A percentile compares a stretch with the other conserved stretches of the same genome.
Conservation (phyloP, 2,113 vertebrate genomes). For the Halichoerus grypus region DNA sequence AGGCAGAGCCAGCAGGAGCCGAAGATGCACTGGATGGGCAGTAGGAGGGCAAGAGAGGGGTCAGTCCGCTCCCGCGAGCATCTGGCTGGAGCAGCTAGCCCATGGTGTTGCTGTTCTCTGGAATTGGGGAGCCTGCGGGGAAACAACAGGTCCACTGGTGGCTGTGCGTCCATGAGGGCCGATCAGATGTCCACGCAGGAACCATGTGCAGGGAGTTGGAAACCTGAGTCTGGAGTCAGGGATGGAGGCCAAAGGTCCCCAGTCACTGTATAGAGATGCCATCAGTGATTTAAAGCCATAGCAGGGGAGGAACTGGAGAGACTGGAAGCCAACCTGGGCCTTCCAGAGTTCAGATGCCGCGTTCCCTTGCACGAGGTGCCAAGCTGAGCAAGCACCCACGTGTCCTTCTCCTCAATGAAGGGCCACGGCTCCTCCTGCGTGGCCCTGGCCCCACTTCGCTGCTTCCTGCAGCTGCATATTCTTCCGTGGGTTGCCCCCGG, state of each 20-base stretch:
- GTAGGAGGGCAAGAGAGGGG: not conserved
- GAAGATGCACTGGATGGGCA: rapidly evolving
- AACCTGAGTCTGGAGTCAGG: not conserved
- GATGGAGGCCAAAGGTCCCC: not conserved
- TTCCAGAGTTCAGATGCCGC: not conserved
- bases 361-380: rapidly evolving
- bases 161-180: rapidly evolving
- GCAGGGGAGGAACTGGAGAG: rapidly evolving
- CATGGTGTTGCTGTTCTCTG: rapidly evolving
- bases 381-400: rapidly evolving
- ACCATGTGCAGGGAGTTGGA: not conserved
- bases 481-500: not conserved
- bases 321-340: not conserved
- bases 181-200: not conserved
- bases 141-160: rapidly evolving
- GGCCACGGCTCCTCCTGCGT: rapidly evolving
- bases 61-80: rapidly evolving
- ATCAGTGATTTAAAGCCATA: not conserved
- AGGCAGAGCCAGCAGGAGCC: not conserved
- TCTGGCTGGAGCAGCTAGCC: not conserved
- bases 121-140: not conserved
- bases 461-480: rapidly evolving
- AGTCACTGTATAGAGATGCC: not conserved
- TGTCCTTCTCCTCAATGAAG: not conserved
- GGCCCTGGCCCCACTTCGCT: not conserved